Percentiles rank a stretch among this genome's conserved stretches.
These are phyloP conservation scores for Stichodactyla mertensii DNA, from an alignment of 64 coral and sea anemone species.

Conservation along the genomic window DNA sequence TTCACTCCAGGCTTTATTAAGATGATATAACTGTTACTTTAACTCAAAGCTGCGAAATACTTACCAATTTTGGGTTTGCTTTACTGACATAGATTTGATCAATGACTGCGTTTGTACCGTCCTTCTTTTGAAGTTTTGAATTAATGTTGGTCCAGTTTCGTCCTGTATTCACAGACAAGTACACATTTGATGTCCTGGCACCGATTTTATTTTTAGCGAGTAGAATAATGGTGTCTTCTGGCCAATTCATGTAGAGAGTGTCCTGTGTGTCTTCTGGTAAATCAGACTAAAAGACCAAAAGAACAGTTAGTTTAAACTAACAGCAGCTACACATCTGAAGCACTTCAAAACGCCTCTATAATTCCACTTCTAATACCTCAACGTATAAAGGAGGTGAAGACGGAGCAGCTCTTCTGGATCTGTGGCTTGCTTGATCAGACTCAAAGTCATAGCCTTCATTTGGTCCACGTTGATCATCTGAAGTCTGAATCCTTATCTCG, in stretches of 20 bases:
- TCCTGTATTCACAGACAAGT: conserved; percentile 36
- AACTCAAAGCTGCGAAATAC: neutral
- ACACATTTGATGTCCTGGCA: neutral
- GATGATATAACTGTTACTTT: neutral
- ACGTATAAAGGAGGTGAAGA: neutral
- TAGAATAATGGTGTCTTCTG: conserved; percentile 27
- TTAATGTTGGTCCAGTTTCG: conserved; percentile 25
- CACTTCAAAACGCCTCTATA: neutral
- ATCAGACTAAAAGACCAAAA: conserved; percentile 31
- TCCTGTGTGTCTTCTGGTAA: neutral
- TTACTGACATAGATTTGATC: conserved; percentile 51
- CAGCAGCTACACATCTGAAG: neutral
- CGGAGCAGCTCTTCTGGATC: neutral
- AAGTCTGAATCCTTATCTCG: neutral
- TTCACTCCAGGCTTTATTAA: neutral
- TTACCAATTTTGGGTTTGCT: conserved; percentile 39
- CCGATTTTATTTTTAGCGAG: conserved; percentile 28
- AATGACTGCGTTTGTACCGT: neutral
- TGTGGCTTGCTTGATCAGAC: neutral
- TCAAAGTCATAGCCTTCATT: neutral
- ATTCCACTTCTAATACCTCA: neutral
- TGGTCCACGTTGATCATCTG: neutral
- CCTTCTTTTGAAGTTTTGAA: neutral
- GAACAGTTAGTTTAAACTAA: neutral
- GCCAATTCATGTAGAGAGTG: conserved; percentile 37